Conservation (phyloP, 1,140 invertebrate species). For the Caenorhabditis briggsae region DNA sequence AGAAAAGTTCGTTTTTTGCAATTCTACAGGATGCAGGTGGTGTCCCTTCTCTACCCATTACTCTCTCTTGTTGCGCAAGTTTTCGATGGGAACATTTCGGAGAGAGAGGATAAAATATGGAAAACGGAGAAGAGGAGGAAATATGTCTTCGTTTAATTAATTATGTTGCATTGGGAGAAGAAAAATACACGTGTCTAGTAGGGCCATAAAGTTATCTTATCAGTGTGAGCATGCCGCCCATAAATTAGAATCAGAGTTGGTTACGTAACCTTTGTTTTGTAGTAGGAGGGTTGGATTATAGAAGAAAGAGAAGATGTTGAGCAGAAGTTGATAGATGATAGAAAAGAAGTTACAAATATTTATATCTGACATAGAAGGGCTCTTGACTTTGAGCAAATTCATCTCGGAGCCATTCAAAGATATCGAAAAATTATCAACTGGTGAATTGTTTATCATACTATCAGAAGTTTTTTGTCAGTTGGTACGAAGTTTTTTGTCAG, state of each 20-base stretch:
- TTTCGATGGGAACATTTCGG: background rate
- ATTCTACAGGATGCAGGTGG: background rate
- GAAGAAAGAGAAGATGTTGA: background rate
- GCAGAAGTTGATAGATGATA: too few relatives aligned
- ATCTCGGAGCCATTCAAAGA: too few relatives aligned
- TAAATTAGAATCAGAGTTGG: background rate
- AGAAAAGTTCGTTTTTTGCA: background rate
- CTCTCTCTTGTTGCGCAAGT: slow-evolving; percentile 48
- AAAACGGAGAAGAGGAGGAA: background rate
- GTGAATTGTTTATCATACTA: too few relatives aligned
- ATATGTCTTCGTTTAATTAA: too few relatives aligned
- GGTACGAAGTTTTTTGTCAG: too few relatives aligned
- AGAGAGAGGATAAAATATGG: background rate
- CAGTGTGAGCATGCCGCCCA: background rate
- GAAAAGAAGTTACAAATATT: too few relatives aligned
- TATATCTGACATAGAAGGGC: too few relatives aligned
- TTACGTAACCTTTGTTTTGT: slow-evolving; percentile 14
- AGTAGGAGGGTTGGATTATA: background rate
- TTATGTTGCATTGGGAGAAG: too few relatives aligned
- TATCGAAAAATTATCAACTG: too few relatives aligned
- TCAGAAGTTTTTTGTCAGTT: too few relatives aligned
- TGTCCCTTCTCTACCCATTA: background rate
- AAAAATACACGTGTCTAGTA: background rate
- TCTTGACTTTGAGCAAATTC: too few relatives aligned
- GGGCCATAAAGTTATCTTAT: background rate